phyloP scores from a whole-genome alignment of 2,888 invertebrate genomes.

The Chrysotoxum bicinctum region DNA sequence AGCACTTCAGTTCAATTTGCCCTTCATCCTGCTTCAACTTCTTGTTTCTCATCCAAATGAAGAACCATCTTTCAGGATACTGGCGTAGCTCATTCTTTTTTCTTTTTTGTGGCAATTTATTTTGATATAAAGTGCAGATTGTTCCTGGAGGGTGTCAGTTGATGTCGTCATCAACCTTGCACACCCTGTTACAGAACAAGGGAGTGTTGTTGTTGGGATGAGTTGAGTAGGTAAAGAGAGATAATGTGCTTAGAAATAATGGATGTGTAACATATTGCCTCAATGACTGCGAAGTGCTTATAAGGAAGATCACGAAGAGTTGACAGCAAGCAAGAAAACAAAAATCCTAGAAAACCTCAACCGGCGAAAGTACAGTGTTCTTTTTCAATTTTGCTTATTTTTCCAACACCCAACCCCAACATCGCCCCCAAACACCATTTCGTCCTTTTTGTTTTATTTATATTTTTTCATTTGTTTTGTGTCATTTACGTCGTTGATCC shows the following conservation, averaged over 20 bases:
- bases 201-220: neutral
- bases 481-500: slow-evolving; percentile 62
- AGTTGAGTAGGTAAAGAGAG: slow-evolving; percentile 38
- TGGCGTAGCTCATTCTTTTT: slow-evolving; percentile 6
- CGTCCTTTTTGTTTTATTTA: slow-evolving; percentile 20
- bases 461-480: slow-evolving; percentile 46
- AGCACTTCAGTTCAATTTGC: slow-evolving; percentile 52
- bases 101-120: slow-evolving; percentile 56
- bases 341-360: slow-evolving; percentile 20
- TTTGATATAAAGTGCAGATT: slow-evolving; percentile 72
- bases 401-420: neutral
- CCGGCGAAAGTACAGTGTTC: slow-evolving; percentile 41
- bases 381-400: slow-evolving; percentile 61
- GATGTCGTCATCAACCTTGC: slow-evolving; percentile 66
- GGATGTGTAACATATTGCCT: slow-evolving; percentile 72
- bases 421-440: neutral
- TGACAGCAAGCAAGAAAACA: slow-evolving; percentile 8
- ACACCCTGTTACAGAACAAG: neutral
- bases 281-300: slow-evolving; percentile 56
- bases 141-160: slow-evolving; percentile 69
- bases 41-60: slow-evolving; percentile 49
- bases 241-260: slow-evolving; percentile 63
- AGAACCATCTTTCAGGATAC: slow-evolving; percentile 31
- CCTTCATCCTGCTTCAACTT: slow-evolving; percentile 16
- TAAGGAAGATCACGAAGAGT: slow-evolving; percentile 42